Base-by-base conservation (phyloP, 2,888 invertebrate species). In the Allygus modestus region DNA sequence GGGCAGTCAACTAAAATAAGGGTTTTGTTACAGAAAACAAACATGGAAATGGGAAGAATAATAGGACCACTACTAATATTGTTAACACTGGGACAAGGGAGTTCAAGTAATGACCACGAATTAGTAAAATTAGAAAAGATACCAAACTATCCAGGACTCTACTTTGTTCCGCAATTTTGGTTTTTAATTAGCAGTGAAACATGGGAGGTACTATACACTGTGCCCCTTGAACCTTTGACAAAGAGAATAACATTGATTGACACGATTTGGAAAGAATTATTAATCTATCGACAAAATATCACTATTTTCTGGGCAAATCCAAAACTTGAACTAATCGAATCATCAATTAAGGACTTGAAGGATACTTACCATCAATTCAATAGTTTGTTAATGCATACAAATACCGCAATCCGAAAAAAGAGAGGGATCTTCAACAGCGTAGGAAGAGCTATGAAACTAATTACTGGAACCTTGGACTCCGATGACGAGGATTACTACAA, bases 161-260 rank as follows among this genome's bases (percentile, higher is more conserved):
- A 71, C 31, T 71, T 71, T n/a, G 37, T 71, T 9, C 71, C 71
- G 15, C 71, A 71, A 33, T 71, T n/a, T 33, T 71, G 71, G 71
- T 71, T 71, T 71, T 11, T 33, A n/a, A 33, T 71, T 7, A 71
- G 71, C n/a, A 71, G 7, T 17, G 33, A 28, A 71, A 28, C 31
- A 11, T 71, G 71, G 71, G n/a, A 71, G 37, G 71, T 71, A 33
- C n/a, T 71, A 12, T 71, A 71, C 37, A 71, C 9, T n/a, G n/a
- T 71, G 15, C 71, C 71, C 15, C n/a, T n/a, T n/a, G 20, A 46
- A 12, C 71, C 71, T 71, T 71, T 71, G 37, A 33, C 31, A 71
- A 33, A 5, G 12, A 71, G 71, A 71, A 71, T 71, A 11, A 33
- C 11, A 33, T 20, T 71, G 12, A 33, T 33, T 17, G 37, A 71